Evolutionary conservation across 2,888 invertebrate genomes (phyloP).

Genomic region (Limenitis camilla): DNA sequence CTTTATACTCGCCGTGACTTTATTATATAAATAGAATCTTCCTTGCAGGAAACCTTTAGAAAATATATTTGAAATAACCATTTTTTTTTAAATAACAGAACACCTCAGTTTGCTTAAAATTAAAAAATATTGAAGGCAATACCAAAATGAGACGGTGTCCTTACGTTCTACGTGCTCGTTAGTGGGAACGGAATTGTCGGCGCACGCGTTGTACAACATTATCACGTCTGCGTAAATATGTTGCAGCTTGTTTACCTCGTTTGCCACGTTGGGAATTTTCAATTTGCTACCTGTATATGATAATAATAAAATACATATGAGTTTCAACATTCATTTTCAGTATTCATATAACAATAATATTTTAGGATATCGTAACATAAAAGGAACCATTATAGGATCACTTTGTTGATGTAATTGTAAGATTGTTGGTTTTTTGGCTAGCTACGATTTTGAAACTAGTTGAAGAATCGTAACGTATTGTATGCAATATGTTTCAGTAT

Average conservation of each 20-base stretch:
- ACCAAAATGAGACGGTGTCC: slow-evolving; percentile 5
- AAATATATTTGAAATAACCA: not conserved
- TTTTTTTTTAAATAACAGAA: not conserved
- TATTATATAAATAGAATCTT: no score
- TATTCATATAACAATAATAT: not conserved
- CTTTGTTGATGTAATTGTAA: no score
- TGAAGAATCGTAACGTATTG: no score
- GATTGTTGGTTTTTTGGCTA: no score
- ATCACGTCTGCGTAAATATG: slow-evolving; percentile 32
- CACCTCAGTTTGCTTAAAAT: not conserved
- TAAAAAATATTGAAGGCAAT: not conserved
- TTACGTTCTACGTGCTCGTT: slow-evolving; percentile 31
- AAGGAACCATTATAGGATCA: no score
- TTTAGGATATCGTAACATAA: not conserved
- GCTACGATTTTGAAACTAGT: no score
- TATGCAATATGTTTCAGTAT: no score
- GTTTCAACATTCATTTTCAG: slow-evolving; percentile 1
- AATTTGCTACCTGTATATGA: slow-evolving; percentile 13
- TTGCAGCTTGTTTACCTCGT: slow-evolving; percentile 19
- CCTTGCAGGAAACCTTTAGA: no score
- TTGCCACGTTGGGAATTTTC: slow-evolving; percentile 31
- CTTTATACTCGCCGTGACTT: no score
- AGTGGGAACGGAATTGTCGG: slow-evolving; percentile 29
- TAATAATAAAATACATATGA: slow-evolving; percentile 11
- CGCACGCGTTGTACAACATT: slow-evolving; percentile 26